phyloP scores from a whole-genome alignment of 2,113 vertebrate genomes.

The Microcebus griseorufus region DNA sequence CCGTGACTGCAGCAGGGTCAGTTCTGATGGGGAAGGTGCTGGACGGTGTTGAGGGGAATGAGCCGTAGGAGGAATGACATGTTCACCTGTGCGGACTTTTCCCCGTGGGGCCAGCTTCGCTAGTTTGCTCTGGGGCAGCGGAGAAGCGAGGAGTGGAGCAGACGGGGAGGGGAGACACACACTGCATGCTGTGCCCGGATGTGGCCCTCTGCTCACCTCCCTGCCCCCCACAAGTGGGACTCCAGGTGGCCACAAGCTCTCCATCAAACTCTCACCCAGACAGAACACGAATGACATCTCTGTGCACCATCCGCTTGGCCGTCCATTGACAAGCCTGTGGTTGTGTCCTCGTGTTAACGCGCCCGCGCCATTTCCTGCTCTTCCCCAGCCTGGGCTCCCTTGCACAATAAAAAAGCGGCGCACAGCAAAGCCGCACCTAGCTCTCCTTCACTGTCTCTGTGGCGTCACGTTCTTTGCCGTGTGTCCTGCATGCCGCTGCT shows the following conservation, averaged over 20 bases:
- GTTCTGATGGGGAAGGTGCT: background rate
- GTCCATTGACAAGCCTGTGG: background rate
- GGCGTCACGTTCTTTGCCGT: constrained; percentile 28
- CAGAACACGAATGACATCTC: background rate
- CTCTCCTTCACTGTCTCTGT: constrained; percentile 27
- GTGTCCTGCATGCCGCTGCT: constrained; percentile 30
- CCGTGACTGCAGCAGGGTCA: background rate
- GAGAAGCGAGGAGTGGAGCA: background rate
- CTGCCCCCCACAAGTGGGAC: background rate
- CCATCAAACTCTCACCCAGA: background rate
- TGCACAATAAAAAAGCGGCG: constrained; percentile 76
- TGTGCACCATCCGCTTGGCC: background rate
- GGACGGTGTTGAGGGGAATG: background rate
- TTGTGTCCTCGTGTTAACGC: background rate
- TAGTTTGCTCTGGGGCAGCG: background rate
- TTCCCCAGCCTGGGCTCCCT: background rate
- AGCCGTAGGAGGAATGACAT: background rate
- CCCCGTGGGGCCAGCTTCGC: background rate
- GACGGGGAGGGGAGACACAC: too few species aligned
- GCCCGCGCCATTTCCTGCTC: constrained; percentile 46
- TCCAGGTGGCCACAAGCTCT: background rate
- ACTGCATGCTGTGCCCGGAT: background rate
- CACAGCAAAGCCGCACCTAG: constrained; percentile 25
- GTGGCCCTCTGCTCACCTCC: background rate
- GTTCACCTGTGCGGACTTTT: too few species aligned